Conservation (phyloP, 2,797 vertebrate genomes). For the Prunella strophiata region DNA sequence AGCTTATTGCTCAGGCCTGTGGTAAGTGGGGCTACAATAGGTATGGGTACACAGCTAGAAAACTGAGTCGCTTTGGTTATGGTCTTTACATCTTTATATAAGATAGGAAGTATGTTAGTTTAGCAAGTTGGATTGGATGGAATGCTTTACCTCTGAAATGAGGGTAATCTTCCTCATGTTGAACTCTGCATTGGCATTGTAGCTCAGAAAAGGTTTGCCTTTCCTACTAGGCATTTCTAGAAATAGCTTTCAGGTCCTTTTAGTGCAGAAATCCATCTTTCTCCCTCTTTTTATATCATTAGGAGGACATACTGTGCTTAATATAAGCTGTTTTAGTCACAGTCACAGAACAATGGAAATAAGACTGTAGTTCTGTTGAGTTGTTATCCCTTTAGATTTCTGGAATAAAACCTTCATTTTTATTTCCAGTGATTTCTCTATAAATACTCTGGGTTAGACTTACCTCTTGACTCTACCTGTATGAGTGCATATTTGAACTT, state of each 20-base stretch:
- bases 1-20: constrained; percentile 93
- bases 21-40: constrained; percentile 79
- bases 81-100: not conserved
- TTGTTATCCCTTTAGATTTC: not conserved
- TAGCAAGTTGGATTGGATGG: not conserved
- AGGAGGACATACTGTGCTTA: fast-evolving
- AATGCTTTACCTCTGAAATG: not conserved
- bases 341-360: not conserved
- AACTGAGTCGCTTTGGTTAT: not conserved
- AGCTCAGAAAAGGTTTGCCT: not conserved
- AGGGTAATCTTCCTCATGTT: not conserved
- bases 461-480: not conserved
- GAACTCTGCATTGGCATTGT: not conserved
- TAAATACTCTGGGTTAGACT: not conserved
- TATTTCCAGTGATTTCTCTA: not conserved
- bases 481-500: not conserved
- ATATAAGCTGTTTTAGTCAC: not conserved
- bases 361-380: not conserved
- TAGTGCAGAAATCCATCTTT: not conserved
- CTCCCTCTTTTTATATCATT: not conserved
- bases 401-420: not conserved
- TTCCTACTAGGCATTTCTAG: not conserved
- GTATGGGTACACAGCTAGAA: not conserved
- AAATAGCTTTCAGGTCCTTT: not conserved
- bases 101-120: not conserved